Percentiles rank a stretch among this genome's conserved stretches.
phyloP scores from a whole-genome alignment of 2,113 vertebrate genomes.

The Dasyornis broadbenti region DNA sequence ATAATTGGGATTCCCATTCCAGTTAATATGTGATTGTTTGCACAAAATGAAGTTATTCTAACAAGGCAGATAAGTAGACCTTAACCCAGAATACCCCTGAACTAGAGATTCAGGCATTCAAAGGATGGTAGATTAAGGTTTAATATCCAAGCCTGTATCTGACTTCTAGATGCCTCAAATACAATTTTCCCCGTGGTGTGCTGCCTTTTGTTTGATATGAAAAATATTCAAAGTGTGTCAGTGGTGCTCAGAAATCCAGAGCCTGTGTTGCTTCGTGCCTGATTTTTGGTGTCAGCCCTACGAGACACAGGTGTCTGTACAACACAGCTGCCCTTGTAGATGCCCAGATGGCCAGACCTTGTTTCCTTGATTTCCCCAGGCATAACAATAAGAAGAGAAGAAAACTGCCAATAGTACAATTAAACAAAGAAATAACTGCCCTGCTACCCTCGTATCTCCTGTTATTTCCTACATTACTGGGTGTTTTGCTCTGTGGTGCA shows the following conservation, averaged over 20 bases:
- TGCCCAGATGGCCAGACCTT: neutral
- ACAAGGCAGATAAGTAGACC: neutral
- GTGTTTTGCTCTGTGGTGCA: neutral
- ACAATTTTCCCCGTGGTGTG: neutral
- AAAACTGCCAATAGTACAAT: neutral
- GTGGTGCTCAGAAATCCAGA: neutral
- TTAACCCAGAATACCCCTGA: neutral
- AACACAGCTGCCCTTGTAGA: neutral
- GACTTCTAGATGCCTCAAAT: neutral
- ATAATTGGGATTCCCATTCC: neutral
- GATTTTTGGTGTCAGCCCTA: neutral
- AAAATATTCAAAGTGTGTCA: neutral
- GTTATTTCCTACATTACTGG: neutral
- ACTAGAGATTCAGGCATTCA: neutral
- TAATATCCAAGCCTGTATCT: neutral
- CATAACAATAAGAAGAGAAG: neutral
- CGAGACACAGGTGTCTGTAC: neutral
- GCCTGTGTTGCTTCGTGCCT: neutral
- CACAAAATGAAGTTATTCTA: neutral
- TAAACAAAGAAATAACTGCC: neutral
- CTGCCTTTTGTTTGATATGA: neutral
- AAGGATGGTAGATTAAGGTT: neutral
- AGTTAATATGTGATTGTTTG: neutral
- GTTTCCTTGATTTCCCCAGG: neutral
- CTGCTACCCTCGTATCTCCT: neutral